Evolutionary conservation across 2,888 invertebrate genomes (phyloP).

Genomic region (Anthrax anthrax): DNA sequence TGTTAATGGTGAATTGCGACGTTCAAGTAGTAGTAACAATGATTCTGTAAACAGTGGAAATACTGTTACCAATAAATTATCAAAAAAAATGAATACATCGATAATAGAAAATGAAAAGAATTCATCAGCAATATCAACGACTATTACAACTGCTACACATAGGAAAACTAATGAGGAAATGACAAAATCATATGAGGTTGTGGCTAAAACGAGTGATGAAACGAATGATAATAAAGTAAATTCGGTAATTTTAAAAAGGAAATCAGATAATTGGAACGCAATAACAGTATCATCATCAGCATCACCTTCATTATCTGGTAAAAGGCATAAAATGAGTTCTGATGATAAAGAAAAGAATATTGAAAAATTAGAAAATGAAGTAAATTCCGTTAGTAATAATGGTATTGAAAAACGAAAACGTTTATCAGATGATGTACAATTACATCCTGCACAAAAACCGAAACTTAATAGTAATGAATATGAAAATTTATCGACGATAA

Average conservation of each 20-base stretch:
- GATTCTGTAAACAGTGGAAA: neutral
- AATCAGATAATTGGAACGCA: constrained; percentile 17
- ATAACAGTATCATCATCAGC: constrained; percentile 3
- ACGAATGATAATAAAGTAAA: constrained; percentile 20
- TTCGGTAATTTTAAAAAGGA: constrained; percentile 30
- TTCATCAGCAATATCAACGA: neutral
- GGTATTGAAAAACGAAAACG: constrained; percentile 6
- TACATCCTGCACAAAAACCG: constrained; percentile 1
- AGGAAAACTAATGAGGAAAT: neutral
- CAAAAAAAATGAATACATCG: neutral
- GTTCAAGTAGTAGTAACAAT: neutral
- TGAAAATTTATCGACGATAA: neutral
- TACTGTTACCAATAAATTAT: neutral
- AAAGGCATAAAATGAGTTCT: constrained; percentile 5
- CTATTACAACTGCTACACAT: neutral
- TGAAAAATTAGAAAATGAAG: neutral
- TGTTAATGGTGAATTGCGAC: neutral
- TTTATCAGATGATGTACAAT: constrained; percentile 2
- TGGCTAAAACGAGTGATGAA: constrained; percentile 18
- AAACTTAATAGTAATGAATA: constrained; percentile 2
- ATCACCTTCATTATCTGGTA: too few species aligned
- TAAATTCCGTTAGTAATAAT: neutral
- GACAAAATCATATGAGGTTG: constrained; percentile 2
- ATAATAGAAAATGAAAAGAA: neutral
- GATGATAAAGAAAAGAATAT: neutral